Percentiles rank a stretch among this genome's conserved stretches.
These are phyloP conservation scores for Cantharis rufa DNA, from an alignment of 2,888 invertebrate species.

Conservation along the genomic window DNA sequence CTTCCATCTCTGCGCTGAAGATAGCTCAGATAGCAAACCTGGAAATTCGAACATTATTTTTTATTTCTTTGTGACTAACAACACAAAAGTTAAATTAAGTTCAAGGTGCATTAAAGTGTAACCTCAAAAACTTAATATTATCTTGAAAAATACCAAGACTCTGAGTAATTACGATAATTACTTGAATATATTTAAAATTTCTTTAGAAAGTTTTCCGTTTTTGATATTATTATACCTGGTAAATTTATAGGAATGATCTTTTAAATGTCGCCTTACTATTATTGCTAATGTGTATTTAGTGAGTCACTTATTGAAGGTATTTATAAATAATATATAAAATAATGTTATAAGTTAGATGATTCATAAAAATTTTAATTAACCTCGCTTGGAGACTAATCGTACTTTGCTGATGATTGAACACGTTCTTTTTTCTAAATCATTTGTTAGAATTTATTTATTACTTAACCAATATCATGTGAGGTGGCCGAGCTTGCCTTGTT, in stretches of 20 bases:
- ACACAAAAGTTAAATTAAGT: background rate
- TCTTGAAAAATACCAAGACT: background rate
- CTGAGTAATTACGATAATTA: background rate
- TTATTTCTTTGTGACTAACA: background rate
- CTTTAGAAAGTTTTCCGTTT: background rate
- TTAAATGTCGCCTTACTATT: background rate
- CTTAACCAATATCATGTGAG: background rate
- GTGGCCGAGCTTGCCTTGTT: too few species aligned
- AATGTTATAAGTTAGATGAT: background rate
- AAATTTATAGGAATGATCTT: background rate
- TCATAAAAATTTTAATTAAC: background rate
- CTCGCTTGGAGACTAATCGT: background rate
- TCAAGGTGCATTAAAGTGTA: background rate
- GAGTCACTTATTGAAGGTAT: background rate
- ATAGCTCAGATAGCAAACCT: background rate
- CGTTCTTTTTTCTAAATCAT: background rate
- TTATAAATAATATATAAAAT: background rate
- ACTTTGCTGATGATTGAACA: background rate
- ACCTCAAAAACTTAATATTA: background rate
- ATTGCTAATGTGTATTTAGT: background rate
- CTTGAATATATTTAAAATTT: background rate
- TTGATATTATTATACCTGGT: background rate
- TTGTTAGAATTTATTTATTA: background rate
- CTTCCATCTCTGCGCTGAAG: background rate
- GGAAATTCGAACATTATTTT: too few species aligned